These are phyloP conservation scores for Cheirogaleus major DNA, from an alignment of 2,797 vertebrate species.

Conservation along the genomic window DNA sequence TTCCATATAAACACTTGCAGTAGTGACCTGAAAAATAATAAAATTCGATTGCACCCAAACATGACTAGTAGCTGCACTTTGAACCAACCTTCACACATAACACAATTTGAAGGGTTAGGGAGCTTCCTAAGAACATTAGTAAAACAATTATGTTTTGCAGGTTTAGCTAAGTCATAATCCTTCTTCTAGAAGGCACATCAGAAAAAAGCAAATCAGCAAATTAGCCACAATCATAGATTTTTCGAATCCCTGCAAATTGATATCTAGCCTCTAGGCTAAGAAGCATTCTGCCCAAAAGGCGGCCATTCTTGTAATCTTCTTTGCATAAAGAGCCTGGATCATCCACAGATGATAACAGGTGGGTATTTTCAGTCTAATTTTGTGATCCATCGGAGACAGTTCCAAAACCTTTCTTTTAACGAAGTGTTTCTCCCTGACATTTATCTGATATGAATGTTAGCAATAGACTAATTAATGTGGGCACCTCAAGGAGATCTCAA, in stretches of 20 bases:
- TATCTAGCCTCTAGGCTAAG: slow-evolving; percentile 49
- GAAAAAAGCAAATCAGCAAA: slow-evolving; percentile 4
- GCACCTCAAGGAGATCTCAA: slow-evolving; percentile 58
- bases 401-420: slow-evolving; percentile 18
- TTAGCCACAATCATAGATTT: slow-evolving; percentile 7
- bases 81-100: neutral
- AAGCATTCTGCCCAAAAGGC: neutral
- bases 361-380: slow-evolving; percentile 35
- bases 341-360: neutral
- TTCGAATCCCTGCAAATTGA: slow-evolving; percentile 47
- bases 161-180: neutral
- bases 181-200: slow-evolving; percentile 3
- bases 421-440: slow-evolving; percentile 29
- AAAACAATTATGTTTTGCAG: neutral
- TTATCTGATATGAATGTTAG: slow-evolving; percentile 57
- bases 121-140: neutral
- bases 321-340: slow-evolving; percentile 48
- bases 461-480: slow-evolving; percentile 60
- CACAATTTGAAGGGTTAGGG: neutral
- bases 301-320: slow-evolving; percentile 27
- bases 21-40: neutral
- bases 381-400: slow-evolving; percentile 17
- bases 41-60: neutral
- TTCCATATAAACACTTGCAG: neutral
- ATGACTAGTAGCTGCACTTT: neutral